Percentiles rank a stretch among this genome's conserved stretches.
phyloP scores from a whole-genome alignment of 2,797 vertebrate species.

The Cyprinella venusta region DNA sequence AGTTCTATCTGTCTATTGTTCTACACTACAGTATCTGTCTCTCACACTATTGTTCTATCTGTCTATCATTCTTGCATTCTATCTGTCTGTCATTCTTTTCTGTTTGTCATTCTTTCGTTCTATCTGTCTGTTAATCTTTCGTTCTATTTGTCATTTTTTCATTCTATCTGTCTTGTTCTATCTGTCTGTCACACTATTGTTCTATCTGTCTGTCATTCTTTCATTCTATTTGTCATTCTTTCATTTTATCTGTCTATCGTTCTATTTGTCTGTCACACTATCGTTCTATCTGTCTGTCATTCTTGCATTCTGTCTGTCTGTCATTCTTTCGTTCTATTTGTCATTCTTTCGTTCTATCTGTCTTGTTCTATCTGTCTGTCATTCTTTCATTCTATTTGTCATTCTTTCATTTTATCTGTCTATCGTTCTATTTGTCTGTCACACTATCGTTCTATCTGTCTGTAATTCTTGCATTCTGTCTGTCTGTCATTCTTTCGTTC shows the following conservation, averaged over 20 bases:
- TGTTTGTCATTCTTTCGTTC: not conserved
- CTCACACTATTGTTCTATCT: too few relatives aligned
- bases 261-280: not conserved
- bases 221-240: not conserved
- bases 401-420: too few relatives aligned
- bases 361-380: too few relatives aligned
- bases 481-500: not conserved
- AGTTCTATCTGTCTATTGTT: not conserved
- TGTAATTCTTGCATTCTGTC: rapidly evolving
- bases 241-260: not conserved
- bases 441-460: not conserved
- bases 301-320: too few relatives aligned
- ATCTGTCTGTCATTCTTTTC: not conserved
- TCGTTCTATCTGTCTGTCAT: not conserved
- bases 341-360: too few relatives aligned
- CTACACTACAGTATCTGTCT: too few relatives aligned
- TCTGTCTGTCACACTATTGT: not conserved
- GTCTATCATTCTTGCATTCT: not conserved
- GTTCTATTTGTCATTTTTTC: not conserved
- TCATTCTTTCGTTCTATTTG: too few relatives aligned
- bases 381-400: too few relatives aligned
- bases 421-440: not conserved
- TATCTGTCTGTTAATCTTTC: not conserved
- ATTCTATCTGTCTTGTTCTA: too few relatives aligned
- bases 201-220: not conserved